These are phyloP conservation scores for Micromys minutus DNA, from an alignment of 2,113 vertebrate species.

Conservation along the genomic window DNA sequence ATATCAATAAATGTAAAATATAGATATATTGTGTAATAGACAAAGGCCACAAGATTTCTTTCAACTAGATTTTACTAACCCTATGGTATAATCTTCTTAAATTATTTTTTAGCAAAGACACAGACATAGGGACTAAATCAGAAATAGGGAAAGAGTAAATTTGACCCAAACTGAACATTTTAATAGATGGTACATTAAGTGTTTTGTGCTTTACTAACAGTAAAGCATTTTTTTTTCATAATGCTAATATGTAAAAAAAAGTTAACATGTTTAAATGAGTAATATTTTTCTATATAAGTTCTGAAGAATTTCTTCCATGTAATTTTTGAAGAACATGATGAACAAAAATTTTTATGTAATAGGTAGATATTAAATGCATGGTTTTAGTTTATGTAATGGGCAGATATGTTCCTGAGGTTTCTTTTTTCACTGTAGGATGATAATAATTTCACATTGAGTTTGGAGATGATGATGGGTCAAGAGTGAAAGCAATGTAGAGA, in stretches of 20 bases:
- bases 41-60: conserved; percentile 27
- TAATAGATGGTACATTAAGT: conserved; percentile 7
- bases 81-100: conserved; percentile 46
- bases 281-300: not conserved
- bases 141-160: not conserved
- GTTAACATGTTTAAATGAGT: not conserved
- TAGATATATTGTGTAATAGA: conserved; percentile 22
- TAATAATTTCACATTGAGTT: not conserved
- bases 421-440: not conserved
- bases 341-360: not conserved
- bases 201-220: conserved; percentile 12
- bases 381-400: not conserved
- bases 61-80: conserved; percentile 2
- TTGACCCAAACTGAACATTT: conserved; percentile 33
- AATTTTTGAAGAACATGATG: not conserved
- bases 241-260: not conserved
- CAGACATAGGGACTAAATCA: conserved; percentile 22
- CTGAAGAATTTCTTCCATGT: not conserved
- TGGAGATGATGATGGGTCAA: not conserved
- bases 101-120: conserved; percentile 33
- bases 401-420: not conserved
- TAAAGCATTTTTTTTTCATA: not conserved
- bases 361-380: not conserved
- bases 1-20: conserved; percentile 35
- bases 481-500: not conserved